These are phyloP conservation scores for Ascaphus truei DNA, from an alignment of 2,113 vertebrate species.

Conservation along the genomic window DNA sequence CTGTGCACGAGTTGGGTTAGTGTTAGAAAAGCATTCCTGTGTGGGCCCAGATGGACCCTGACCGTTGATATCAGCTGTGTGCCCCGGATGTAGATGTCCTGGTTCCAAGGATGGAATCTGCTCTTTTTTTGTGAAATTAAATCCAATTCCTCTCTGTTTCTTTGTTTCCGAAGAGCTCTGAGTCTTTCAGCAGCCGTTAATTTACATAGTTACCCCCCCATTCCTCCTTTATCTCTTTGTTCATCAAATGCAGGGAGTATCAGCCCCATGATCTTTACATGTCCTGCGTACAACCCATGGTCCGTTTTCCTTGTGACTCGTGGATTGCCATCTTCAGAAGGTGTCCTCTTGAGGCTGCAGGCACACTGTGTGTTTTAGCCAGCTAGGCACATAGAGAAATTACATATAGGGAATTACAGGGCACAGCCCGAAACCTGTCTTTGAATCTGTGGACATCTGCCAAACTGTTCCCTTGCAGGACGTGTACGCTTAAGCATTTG, in stretches of 20 bases:
- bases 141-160: constrained; percentile 21
- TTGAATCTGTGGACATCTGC: no score
- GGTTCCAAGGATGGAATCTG: not conserved
- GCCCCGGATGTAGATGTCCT: not conserved
- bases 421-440: no score
- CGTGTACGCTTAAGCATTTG: not conserved
- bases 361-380: not conserved
- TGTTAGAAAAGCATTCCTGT: no score
- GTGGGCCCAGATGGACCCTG: not conserved
- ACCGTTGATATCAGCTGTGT: not conserved
- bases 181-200: constrained; percentile 14
- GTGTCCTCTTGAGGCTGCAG: constrained; percentile 2
- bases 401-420: not conserved
- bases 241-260: constrained; percentile 10
- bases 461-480: no score
- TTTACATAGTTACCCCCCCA: constrained; percentile 22
- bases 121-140: constrained; percentile 2
- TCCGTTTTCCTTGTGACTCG: not conserved
- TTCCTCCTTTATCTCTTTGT: constrained; percentile 28
- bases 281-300: not conserved
- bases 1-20: not conserved
- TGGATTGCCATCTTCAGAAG: not conserved
- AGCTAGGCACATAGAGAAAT: no score
- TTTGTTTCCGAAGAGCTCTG: constrained; percentile 29
- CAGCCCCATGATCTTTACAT: not conserved